A percentile compares a stretch with the other conserved stretches of the same genome.
These are phyloP conservation scores for Holothuria glaberrima DNA, from an alignment of 35 echinoderm and acorn worm species.

Conservation along the genomic window DNA sequence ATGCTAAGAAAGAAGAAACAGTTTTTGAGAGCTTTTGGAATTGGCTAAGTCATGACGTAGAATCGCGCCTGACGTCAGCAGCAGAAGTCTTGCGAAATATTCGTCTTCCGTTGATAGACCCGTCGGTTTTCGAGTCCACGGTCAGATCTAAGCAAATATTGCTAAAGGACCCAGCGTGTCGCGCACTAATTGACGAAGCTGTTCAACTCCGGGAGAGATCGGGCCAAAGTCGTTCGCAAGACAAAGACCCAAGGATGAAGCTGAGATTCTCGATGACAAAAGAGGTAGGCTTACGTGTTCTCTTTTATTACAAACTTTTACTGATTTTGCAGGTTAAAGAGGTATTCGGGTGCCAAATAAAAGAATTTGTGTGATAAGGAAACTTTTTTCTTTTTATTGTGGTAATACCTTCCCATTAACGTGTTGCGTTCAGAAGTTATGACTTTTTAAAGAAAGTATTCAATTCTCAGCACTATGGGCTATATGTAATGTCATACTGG, in stretches of 20 bases:
- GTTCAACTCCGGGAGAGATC: constrained; percentile 65
- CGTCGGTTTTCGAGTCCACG: constrained; percentile 53
- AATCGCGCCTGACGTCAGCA: constrained; percentile 35
- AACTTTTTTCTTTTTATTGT: too few relatives aligned
- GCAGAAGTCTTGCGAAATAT: constrained; percentile 68
- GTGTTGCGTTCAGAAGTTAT: too few relatives aligned
- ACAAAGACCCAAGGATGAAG: constrained; percentile 78
- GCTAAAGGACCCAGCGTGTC: constrained; percentile 20
- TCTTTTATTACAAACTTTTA: too few relatives aligned
- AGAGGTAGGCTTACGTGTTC: constrained; percentile 48
- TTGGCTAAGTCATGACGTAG: constrained; percentile 72
- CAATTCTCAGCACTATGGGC: too few relatives aligned
- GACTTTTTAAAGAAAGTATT: too few relatives aligned
- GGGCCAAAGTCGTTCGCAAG: constrained; percentile 52
- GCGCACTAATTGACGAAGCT: constrained; percentile 60
- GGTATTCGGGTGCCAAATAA: too few relatives aligned
- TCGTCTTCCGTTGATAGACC: constrained; percentile 90
- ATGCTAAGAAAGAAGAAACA: constrained; percentile 83
- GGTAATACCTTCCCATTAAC: too few relatives aligned
- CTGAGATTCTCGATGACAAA: constrained; percentile 94
- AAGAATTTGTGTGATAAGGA: too few relatives aligned
- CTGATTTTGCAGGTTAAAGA: too few relatives aligned
- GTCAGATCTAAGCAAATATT: constrained; percentile 71
- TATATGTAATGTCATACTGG: too few relatives aligned
- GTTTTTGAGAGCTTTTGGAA: constrained; percentile 82